A percentile compares a stretch with the other conserved stretches of the same genome.
Conservation (phyloP, 2,797 vertebrate species). For the Pelodytes ibericus region DNA sequence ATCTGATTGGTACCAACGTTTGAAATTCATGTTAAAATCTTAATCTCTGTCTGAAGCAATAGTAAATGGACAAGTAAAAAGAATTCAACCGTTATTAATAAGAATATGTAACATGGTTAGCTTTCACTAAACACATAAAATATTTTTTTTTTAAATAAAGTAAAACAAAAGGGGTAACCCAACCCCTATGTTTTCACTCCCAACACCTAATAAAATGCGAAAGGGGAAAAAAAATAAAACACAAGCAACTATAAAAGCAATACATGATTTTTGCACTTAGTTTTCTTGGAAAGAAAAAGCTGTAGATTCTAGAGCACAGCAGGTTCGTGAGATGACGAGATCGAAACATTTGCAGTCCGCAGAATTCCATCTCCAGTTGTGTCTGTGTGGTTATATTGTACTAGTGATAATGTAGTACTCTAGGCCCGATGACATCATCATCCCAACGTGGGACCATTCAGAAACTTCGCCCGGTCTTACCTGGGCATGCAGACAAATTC, state of each 20-base stretch:
- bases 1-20: constrained; percentile 73
- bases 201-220: constrained; percentile 74
- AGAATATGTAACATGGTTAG: constrained; percentile 71
- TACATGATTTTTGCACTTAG: constrained; percentile 84
- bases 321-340: constrained; percentile 93
- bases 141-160: no score
- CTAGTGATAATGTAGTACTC: constrained; percentile 86
- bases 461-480: constrained; percentile 93
- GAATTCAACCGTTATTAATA: constrained; percentile 73
- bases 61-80: constrained; percentile 59
- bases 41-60: constrained; percentile 80
- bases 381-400: constrained; percentile 57
- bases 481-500: constrained; percentile 92
- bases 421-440: constrained; percentile 89
- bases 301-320: constrained; percentile 93
- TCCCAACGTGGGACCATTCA: constrained; percentile 90
- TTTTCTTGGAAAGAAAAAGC: constrained; percentile 72
- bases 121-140: constrained; percentile 73
- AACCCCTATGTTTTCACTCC: constrained; percentile 68
- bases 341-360: constrained; percentile 78
- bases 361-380: constrained; percentile 80
- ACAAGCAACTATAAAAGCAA: constrained; percentile 78
- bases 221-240: constrained; percentile 71
- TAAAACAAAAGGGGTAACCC: constrained; percentile 73
- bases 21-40: constrained; percentile 78